These are phyloP conservation scores for Lepeophtheirus salmonis DNA, from an alignment of 1,140 invertebrate genomes.

Conservation along the genomic window DNA sequence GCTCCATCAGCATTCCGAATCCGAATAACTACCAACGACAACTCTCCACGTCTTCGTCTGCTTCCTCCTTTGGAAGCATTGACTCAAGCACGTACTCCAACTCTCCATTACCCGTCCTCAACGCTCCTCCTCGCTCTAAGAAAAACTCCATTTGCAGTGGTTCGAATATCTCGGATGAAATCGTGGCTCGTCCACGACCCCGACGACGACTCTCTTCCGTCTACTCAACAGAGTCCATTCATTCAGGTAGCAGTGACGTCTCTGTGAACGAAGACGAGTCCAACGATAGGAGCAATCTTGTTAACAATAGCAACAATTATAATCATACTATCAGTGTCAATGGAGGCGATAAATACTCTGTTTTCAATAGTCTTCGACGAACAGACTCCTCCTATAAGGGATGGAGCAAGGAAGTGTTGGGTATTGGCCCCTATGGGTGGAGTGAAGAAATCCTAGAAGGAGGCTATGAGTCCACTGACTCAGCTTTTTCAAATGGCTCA, in stretches of 20 bases:
- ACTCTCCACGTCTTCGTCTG: background rate
- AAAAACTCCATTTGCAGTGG: background rate
- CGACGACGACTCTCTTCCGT: background rate
- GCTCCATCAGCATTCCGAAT: background rate
- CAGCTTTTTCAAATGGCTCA: background rate
- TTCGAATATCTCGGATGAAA: background rate
- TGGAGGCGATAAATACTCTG: background rate
- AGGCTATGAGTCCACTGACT: background rate
- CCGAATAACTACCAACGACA: background rate
- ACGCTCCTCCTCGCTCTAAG: background rate
- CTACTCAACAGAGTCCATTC: background rate
- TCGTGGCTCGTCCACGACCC: background rate
- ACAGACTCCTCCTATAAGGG: background rate
- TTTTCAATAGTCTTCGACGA: background rate
- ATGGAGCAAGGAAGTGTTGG: background rate
- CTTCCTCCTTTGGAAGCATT: background rate
- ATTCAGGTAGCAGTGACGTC: background rate
- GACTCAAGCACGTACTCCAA: background rate
- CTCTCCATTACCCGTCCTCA: background rate
- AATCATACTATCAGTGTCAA: too few species aligned
- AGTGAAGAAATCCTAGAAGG: background rate
- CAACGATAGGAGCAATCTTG: too few species aligned
- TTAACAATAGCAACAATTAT: too few species aligned
- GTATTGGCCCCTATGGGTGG: background rate
- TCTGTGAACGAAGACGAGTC: too few species aligned